These are phyloP conservation scores for Drosophila stalkeri DNA, from an alignment of 2,888 invertebrate species.

Conservation along the genomic window DNA sequence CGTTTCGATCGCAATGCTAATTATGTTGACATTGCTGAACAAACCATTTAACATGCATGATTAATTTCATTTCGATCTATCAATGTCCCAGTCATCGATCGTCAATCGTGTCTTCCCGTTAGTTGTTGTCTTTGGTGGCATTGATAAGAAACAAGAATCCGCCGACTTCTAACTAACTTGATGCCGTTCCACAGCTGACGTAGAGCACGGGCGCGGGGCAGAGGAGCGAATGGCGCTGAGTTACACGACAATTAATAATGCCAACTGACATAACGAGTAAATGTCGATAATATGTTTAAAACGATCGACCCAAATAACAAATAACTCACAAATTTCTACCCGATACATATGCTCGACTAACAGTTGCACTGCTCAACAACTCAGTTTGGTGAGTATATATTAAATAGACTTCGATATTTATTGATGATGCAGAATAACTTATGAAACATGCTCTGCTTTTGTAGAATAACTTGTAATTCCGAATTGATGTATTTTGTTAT, in stretches of 20 bases:
- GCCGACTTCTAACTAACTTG: constrained; percentile 34
- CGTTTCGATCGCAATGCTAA: constrained; percentile 57
- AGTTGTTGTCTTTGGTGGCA: constrained; percentile 17
- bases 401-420: background rate
- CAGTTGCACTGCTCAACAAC: background rate
- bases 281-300: constrained; percentile 32
- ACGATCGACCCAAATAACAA: constrained; percentile 46
- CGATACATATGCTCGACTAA: background rate
- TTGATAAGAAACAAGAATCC: constrained; percentile 40
- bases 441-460: background rate
- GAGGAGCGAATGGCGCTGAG: constrained; percentile 2
- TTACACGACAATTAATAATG: constrained; percentile 67
- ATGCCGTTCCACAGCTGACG: constrained; percentile 41
- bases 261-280: constrained; percentile 38
- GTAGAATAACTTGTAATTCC: background rate
- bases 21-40: constrained; percentile 67
- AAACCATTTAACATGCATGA: constrained; percentile 58
- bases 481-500: background rate
- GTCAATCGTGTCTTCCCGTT: constrained; percentile 15
- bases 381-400: background rate
- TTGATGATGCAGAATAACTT: background rate
- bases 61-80: constrained; percentile 73
- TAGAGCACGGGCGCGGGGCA: background rate
- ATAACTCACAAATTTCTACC: background rate
- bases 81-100: constrained; percentile 37